Conservation (phyloP, 2,888 invertebrate species). For the Cheilosia pagana region DNA sequence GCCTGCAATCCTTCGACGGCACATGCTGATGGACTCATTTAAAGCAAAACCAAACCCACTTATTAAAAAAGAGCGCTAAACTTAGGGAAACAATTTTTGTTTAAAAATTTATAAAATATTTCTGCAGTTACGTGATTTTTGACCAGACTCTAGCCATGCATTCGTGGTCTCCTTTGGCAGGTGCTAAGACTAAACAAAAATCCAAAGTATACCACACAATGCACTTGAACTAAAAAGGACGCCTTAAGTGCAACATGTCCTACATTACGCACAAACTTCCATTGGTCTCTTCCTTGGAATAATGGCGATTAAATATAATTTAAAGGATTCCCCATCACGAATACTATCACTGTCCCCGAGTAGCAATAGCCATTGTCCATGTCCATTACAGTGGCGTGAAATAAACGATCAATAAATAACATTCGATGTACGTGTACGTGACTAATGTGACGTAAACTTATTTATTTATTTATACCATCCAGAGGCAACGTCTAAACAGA, state of each 20-base stretch:
- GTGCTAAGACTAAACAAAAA: neutral
- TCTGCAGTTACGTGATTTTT: constrained; percentile 32
- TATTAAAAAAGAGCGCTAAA: neutral
- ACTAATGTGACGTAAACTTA: constrained; percentile 60
- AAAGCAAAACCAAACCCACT: neutral
- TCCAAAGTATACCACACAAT: neutral
- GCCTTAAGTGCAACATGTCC: neutral
- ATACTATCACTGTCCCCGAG: neutral
- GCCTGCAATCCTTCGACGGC: neutral
- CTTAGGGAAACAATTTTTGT: neutral
- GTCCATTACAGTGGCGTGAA: constrained; percentile 46
- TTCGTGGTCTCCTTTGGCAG: neutral
- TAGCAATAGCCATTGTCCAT: constrained; percentile 21
- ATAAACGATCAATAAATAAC: constrained; percentile 55
- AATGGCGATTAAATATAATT: neutral
- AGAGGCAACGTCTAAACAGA: neutral
- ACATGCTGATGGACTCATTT: neutral
- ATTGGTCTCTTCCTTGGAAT: no score
- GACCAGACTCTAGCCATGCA: constrained; percentile 14
- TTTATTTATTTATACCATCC: constrained; percentile 42
- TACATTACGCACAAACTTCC: neutral
- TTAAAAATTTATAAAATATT: neutral
- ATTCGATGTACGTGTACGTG: constrained; percentile 63
- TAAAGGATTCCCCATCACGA: neutral
- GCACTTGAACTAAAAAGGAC: neutral